phyloP scores from a whole-genome alignment of 2,113 vertebrate species.

The Zosterops lateralis region DNA sequence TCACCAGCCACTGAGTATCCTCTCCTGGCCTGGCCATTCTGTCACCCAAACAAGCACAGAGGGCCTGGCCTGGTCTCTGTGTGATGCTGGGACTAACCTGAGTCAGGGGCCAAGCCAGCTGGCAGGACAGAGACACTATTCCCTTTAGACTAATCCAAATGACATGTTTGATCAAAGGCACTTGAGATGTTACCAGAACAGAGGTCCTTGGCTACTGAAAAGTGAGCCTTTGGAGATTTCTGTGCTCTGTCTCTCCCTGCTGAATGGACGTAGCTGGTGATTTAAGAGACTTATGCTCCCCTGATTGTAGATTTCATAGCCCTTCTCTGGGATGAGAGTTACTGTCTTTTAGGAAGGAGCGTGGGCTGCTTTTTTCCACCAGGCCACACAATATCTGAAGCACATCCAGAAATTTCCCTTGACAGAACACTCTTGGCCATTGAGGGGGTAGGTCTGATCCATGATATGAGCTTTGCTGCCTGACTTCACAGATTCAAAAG shows the following conservation, averaged over 20 bases:
- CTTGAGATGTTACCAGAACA: neutral
- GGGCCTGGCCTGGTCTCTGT: neutral
- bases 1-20: neutral
- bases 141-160: neutral
- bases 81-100: neutral
- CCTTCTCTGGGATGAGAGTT: neutral
- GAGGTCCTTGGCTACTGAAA: neutral
- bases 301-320: neutral
- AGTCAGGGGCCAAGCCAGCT: neutral
- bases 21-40: neutral
- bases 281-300: neutral
- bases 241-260: neutral
- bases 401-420: neutral
- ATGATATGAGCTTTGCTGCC: neutral
- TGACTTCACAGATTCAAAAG: neutral
- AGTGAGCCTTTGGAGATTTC: neutral
- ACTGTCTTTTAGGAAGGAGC: neutral
- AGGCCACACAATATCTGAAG: neutral
- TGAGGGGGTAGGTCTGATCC: neutral
- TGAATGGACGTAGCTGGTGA: neutral
- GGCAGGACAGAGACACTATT: neutral
- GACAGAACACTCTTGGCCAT: neutral
- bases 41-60: neutral
- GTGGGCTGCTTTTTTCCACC: neutral
- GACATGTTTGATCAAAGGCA: neutral